A percentile compares a stretch with the other conserved stretches of the same genome.
These are phyloP conservation scores for Netelia fuscicornis DNA, from an alignment of 2,888 invertebrate species.

Conservation along the genomic window DNA sequence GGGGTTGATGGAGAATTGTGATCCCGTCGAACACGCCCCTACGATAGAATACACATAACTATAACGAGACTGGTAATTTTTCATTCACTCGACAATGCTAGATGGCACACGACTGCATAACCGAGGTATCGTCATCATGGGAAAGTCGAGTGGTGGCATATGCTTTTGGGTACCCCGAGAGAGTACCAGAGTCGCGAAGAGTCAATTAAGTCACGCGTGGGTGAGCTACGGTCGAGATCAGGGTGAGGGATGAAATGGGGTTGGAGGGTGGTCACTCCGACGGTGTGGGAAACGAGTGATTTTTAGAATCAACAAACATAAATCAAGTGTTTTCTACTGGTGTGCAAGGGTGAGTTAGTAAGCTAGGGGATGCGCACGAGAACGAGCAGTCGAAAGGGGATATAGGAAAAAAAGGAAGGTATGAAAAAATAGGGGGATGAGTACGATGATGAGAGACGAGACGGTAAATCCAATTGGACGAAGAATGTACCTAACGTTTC, in stretches of 20 bases:
- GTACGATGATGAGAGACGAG: background rate
- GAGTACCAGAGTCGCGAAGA: conserved; percentile 51
- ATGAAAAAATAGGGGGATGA: conserved; percentile 6
- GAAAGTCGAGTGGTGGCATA: conserved; percentile 79
- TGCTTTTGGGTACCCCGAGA: conserved; percentile 68
- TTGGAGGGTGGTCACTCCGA: conserved; percentile 46
- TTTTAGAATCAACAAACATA: conserved; percentile 81
- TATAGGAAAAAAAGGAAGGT: conserved; percentile 20
- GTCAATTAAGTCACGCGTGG: conserved; percentile 75
- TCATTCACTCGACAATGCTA: conserved; percentile 51
- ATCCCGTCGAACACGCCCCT: conserved; percentile 63
- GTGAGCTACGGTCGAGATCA: conserved; percentile 33
- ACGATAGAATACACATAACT: conserved; percentile 43
- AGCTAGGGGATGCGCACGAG: conserved; percentile 36
- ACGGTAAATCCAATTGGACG: background rate
- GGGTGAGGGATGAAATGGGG: conserved; percentile 16
- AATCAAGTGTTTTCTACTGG: conserved; percentile 76
- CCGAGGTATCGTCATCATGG: conserved; percentile 73
- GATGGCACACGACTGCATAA: conserved; percentile 10
- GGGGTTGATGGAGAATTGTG: conserved; percentile 42
- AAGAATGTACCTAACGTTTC: background rate
- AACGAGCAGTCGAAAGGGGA: conserved; percentile 18
- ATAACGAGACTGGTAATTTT: conserved; percentile 54
- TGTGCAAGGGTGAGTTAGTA: conserved; percentile 40
- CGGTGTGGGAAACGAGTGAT: conserved; percentile 80